Evolutionary conservation across 1,140 invertebrate genomes (phyloP), one percentile per base, ranked within the genome.

Genomic region (Drosophila gunungcola): DNA sequence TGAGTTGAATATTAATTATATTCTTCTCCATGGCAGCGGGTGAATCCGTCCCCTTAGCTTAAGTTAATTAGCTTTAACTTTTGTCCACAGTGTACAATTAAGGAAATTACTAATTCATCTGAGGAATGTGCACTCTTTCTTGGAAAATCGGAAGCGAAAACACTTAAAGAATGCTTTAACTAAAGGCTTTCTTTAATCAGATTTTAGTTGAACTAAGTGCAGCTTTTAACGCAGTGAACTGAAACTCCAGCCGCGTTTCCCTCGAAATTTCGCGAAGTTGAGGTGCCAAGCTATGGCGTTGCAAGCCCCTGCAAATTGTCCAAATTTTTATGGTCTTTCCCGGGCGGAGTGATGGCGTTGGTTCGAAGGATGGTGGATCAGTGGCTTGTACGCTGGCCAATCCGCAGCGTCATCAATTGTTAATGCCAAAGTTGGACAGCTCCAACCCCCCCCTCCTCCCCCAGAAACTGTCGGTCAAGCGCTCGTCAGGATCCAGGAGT

Each of bases 221-320:
- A 32, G 29, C 29, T 32, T 2, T 32, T 32, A 32, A 6, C 5
- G 29, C 16, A 21, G 6, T 6, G 29, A 32, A 32, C n/a, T 34
- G 12, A 11, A 62, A 41, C 32, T 42, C 3, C 27, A 62, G 1
- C 27, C 1, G 7, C 58, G 21, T 25, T 34, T 51, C 58, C 32
- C 12, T 4, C 11, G 25, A 13, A 36, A 36, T 52, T 1, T 39
- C 58, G 36, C 4, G 3, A 29, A 55, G 12, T 12, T 12, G 34
- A 78, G 80, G 74, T 78, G 80, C 64, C 60, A 72, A 78, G 57
- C 62, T 61, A 62, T 42, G 60, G 65, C 65, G 56, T 52, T 82
- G 36, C 38, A 54, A 60, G 63, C 49, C 58, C 54, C 63, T 42
- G 56, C 54, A 69, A 73, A 54, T 70, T 52, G 56, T 43, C 42